phyloP scores from a whole-genome alignment of 2,797 vertebrate species.

The Gouania willdenowi region DNA sequence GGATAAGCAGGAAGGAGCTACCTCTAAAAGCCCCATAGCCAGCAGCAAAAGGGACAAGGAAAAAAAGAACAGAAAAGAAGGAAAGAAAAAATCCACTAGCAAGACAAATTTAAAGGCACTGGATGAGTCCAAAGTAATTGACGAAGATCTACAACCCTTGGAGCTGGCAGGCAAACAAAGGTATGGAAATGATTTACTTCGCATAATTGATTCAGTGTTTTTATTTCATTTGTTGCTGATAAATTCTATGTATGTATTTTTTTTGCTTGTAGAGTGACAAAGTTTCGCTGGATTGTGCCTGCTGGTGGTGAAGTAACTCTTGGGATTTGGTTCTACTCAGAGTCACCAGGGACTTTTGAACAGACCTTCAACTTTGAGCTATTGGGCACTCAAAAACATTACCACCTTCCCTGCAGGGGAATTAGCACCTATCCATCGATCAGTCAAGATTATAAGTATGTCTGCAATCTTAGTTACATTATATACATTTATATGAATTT shows the following conservation, averaged over 20 bases:
- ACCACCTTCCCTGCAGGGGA: constrained; percentile 81
- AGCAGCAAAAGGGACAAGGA: constrained; percentile 55
- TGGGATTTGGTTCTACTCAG: constrained; percentile 79
- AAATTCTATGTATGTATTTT: no score
- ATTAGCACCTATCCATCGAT: constrained; percentile 81
- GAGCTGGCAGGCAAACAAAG: constrained; percentile 47
- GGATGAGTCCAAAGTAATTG: constrained; percentile 45
- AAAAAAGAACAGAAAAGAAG: constrained; percentile 44
- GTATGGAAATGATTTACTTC: no score
- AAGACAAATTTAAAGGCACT: constrained; percentile 84
- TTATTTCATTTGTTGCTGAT: no score
- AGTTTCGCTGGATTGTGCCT: constrained; percentile 85
- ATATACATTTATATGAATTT: no score
- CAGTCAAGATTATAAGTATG: constrained; percentile 80
- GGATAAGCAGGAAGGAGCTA: constrained; percentile 51
- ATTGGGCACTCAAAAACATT: constrained; percentile 73
- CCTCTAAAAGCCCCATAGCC: constrained; percentile 35
- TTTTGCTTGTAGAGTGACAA: constrained; percentile 68
- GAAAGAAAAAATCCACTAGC: no score
- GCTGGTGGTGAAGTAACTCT: constrained; percentile 70
- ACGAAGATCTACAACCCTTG: constrained; percentile 29
- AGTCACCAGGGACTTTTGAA: constrained; percentile 68
- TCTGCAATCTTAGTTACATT: no score
- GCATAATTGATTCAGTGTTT: no score
- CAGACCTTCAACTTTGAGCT: constrained; percentile 85